These are phyloP conservation scores for Phasianus colchicus DNA, from an alignment of 2,113 vertebrate genomes.

Conservation along the genomic window DNA sequence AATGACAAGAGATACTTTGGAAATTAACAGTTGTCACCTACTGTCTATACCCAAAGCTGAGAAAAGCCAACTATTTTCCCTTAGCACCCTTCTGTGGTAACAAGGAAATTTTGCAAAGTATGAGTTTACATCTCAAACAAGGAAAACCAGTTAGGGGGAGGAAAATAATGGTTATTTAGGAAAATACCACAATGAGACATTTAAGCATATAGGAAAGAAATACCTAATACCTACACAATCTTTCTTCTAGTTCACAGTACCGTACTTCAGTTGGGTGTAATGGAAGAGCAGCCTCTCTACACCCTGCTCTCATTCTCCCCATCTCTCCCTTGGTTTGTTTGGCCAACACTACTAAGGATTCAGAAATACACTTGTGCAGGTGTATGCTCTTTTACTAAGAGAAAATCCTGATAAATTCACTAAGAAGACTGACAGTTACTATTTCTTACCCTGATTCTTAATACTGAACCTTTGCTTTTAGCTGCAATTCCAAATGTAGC, in stretches of 20 bases:
- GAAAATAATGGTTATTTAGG: background rate
- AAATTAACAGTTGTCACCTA: background rate
- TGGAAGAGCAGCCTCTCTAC: background rate
- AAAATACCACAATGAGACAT: background rate
- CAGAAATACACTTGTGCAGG: background rate
- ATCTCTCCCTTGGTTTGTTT: background rate
- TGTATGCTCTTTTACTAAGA: background rate
- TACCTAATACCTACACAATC: background rate
- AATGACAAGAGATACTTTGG: background rate
- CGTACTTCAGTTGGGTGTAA: background rate
- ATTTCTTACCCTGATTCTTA: background rate
- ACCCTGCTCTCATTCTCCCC: fast-evolving
- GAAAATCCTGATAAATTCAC: background rate
- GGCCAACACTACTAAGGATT: background rate
- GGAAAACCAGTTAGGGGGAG: background rate
- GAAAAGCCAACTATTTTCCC: background rate
- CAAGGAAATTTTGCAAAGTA: background rate
- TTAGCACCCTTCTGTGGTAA: background rate
- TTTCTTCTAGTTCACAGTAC: background rate
- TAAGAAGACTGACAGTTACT: background rate
- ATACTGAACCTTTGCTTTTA: background rate
- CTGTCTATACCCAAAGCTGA: background rate
- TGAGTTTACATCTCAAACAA: background rate
- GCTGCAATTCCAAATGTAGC: background rate
- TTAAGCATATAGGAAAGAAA: background rate